Evolutionary conservation across 2,113 vertebrate species (phyloP), one percentile per base, ranked within the genome.

Genomic region (Centrocercus urophasianus): DNA sequence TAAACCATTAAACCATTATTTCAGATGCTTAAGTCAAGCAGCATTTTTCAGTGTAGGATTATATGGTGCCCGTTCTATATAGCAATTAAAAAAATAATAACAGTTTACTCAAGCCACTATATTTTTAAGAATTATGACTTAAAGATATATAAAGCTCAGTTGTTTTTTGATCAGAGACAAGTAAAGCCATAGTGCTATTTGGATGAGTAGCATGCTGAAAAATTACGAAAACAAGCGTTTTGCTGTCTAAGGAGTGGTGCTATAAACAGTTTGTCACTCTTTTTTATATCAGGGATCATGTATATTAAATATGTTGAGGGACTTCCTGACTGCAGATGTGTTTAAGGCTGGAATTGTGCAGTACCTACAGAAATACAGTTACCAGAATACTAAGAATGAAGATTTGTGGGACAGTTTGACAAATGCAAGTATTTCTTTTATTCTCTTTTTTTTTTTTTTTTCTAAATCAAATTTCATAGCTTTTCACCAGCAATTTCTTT

Each of bases 341-440:
- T 99, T 99, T 95, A 98, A 99, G 97, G 96, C 97, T 19, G 98
- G 98, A 18, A 98, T 99, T 57, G 89, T 99, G 32, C 96, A 96
- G 25, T 99, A 99, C 96, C 97, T 99, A 40, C 98, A 96, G 60
- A 98, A 97, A 52, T 98, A 98, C 91, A 99, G 98, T 93, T 99
- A 99, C 96, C 98, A 97, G 95, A 99, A 99, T 97, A 98, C 98
- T 4, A 98, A 97, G 95, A 99, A 97, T 56, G 97, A 98, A 67
- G 97, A 99, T 94, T 94, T 99, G 82, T 99, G 99, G 99, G 97
- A 99, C 79, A 99, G 98, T 56, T 97, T 99, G 94, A 98, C 97
- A 19, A 90, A 97, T 74, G 99, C 98, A 96, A 98, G 98, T 97
- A 88, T 72, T 78, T 56, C 66, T 88, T 61, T 24, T 24, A 50